These are phyloP conservation scores for Acleris literana DNA, from an alignment of 2,888 invertebrate genomes.

Conservation along the genomic window DNA sequence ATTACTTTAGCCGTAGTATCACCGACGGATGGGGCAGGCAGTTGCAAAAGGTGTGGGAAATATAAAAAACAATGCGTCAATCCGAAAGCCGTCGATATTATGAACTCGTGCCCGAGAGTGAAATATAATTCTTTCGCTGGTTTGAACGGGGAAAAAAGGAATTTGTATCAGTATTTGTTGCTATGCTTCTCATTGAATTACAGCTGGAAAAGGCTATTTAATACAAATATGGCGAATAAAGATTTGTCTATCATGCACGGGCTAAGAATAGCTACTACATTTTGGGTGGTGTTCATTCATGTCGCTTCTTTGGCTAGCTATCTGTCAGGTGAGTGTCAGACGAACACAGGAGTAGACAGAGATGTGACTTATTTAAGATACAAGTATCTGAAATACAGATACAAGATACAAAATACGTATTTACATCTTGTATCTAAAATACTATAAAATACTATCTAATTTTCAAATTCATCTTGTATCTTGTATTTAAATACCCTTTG, in stretches of 20 bases:
- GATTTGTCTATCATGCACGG: constrained; percentile 84
- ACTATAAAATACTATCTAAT: no score
- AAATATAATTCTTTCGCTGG: constrained; percentile 67
- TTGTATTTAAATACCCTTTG: no score
- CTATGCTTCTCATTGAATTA: constrained; percentile 73
- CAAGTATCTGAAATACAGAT: no score
- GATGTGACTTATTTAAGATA: no score
- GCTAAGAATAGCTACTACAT: constrained; percentile 85
- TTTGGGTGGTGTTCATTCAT: constrained; percentile 86
- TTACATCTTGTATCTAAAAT: no score
- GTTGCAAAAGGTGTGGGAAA: constrained; percentile 72
- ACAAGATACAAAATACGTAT: no score
- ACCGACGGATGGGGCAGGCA: constrained; percentile 59
- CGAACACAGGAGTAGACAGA: no score
- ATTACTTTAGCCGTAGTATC: constrained; percentile 72
- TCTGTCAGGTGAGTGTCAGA: constrained; percentile 78
- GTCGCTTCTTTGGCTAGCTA: constrained; percentile 86
- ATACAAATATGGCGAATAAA: constrained; percentile 75
- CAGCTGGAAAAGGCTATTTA: constrained; percentile 71
- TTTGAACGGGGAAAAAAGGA: constrained; percentile 52
- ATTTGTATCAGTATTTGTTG: constrained; percentile 58
- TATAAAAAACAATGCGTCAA: constrained; percentile 69
- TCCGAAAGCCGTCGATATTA: constrained; percentile 47
- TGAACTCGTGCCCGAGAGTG: constrained; percentile 60
- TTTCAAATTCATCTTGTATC: no score